These are phyloP conservation scores for Ctenomys sociabilis DNA, from an alignment of 2,113 vertebrate species.

Conservation along the genomic window DNA sequence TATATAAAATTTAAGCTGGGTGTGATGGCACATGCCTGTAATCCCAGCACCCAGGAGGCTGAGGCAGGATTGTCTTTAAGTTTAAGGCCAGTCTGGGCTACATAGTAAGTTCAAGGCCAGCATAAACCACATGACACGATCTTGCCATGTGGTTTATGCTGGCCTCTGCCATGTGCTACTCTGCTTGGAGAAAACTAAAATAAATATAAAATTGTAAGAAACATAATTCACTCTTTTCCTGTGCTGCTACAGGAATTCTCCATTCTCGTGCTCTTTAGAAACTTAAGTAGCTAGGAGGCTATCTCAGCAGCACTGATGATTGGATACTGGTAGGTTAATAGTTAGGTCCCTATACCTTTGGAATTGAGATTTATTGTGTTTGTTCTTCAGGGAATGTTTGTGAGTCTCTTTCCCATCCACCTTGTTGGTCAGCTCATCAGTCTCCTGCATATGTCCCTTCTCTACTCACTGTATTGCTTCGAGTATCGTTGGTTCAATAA, in stretches of 20 bases:
- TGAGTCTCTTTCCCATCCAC: slow-evolving; percentile 98
- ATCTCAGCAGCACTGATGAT: neutral
- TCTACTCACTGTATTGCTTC: slow-evolving; percentile 99
- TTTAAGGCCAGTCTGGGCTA: neutral
- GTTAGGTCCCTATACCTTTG: neutral
- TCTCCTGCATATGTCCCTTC: slow-evolving; percentile 98
- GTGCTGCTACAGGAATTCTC: neutral
- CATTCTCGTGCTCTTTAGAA: neutral
- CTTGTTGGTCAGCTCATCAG: slow-evolving; percentile 95
- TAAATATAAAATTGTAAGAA: slow-evolving; percentile 25
- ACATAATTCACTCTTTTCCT: neutral
- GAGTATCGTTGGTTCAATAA: slow-evolving; percentile 99
- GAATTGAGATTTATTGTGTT: slow-evolving; percentile 16
- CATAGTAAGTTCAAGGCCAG: neutral
- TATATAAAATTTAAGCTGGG: neutral
- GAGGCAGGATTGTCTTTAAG: neutral
- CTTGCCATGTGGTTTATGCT: too few species aligned
- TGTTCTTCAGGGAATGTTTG: slow-evolving; percentile 93
- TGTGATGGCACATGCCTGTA: neutral
- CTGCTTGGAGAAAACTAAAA: too few species aligned
- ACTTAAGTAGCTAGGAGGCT: neutral
- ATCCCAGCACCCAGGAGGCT: neutral
- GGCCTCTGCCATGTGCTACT: too few species aligned
- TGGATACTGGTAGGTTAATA: neutral
- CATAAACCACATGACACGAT: neutral